Conservation (phyloP, 2,888 invertebrate genomes). For the Pocota personata region DNA sequence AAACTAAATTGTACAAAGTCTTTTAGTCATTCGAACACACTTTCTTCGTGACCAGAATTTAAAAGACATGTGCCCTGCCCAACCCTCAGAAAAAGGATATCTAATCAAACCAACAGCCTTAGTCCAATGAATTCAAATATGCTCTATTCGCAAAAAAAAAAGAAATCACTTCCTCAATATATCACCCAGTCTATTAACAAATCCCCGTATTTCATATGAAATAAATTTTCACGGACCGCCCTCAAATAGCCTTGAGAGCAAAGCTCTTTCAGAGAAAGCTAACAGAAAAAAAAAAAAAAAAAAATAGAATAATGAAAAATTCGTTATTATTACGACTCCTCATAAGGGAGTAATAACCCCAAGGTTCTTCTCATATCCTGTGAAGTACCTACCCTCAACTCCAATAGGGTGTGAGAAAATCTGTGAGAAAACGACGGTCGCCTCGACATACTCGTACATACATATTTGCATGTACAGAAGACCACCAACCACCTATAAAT, state of each 20-base stretch:
- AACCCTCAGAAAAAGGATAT: not conserved
- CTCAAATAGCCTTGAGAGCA: constrained; percentile 15
- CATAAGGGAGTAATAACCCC: constrained; percentile 30
- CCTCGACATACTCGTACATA: too few species aligned
- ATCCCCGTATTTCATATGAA: constrained; percentile 19
- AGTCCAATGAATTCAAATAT: constrained; percentile 7
- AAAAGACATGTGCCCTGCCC: not conserved
- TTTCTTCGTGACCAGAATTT: constrained; percentile 49
- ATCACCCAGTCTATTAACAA: constrained; percentile 46
- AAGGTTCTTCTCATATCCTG: not conserved
- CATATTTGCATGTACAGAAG: constrained; percentile 33
- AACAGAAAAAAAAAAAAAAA: not conserved
- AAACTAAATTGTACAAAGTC: constrained; percentile 31
- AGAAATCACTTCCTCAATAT: constrained; percentile 37
- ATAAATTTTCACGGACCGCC: constrained; percentile 33
- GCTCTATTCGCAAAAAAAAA: constrained; percentile 2
- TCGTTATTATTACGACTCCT: constrained; percentile 45
- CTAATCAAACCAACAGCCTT: constrained; percentile 35
- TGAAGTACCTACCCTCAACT: not conserved
- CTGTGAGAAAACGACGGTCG: not conserved
- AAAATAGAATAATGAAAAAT: constrained; percentile 43
- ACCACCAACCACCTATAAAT: not conserved
- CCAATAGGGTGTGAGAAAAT: constrained; percentile 25
- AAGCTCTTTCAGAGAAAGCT: not conserved
- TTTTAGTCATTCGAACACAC: constrained; percentile 28